phyloP scores from a whole-genome alignment of 2,797 vertebrate genomes.

The Miopithecus talapoin region DNA sequence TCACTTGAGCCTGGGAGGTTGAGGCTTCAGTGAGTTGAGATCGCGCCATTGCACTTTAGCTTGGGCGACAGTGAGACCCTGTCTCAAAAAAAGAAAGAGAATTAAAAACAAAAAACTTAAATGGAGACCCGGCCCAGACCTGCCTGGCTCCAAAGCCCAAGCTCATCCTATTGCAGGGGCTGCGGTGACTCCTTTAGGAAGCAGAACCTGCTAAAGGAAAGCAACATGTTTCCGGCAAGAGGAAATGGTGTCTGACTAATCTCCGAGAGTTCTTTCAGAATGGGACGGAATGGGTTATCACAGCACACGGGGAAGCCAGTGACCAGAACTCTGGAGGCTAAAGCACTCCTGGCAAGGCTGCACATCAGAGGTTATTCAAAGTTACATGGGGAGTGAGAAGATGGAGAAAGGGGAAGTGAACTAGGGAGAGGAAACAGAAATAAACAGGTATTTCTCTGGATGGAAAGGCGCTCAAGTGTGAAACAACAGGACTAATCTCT shows the following conservation, averaged over 20 bases:
- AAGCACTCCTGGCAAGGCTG: background rate
- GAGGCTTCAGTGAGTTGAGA: background rate
- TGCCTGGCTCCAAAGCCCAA: background rate
- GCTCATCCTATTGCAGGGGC: background rate
- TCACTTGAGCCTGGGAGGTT: background rate
- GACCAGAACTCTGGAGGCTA: background rate
- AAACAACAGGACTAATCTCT: background rate
- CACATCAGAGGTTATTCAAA: background rate
- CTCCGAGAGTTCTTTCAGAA: background rate
- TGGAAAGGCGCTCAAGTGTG: background rate
- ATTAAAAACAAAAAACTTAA: background rate
- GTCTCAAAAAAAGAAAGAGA: background rate
- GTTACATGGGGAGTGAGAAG: background rate
- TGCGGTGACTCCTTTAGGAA: background rate
- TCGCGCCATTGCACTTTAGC: background rate
- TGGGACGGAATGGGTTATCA: background rate
- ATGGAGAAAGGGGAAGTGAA: background rate
- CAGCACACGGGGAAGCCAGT: background rate
- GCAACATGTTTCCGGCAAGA: background rate
- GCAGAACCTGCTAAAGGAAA: background rate
- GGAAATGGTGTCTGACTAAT: background rate
- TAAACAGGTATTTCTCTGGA: background rate
- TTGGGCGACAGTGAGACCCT: background rate
- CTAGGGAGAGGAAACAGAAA: slow-evolving; percentile 19
- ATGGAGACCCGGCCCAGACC: background rate